A percentile compares a stretch with the other conserved stretches of the same genome.
Evolutionary conservation across 1,140 invertebrate species (phyloP).

Genomic region (Lepidotrigona ventralis): DNA sequence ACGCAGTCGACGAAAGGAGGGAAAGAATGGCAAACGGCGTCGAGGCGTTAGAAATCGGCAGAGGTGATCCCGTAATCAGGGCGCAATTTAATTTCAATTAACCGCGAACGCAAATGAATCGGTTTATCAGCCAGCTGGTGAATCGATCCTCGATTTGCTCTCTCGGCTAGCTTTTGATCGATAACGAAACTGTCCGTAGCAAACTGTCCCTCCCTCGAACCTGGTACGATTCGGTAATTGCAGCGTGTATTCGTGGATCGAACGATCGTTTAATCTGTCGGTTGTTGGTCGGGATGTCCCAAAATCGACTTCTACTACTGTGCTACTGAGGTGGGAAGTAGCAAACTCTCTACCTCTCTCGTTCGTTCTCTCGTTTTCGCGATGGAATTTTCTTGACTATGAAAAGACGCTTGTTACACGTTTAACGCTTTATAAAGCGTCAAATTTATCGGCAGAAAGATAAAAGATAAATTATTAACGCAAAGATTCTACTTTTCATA

Average conservation of each 20-base stretch:
- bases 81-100: conserved; percentile 65
- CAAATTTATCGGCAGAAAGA: not conserved
- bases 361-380: not conserved
- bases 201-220: not conserved
- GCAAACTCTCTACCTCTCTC: too few relatives aligned
- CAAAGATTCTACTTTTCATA: not conserved
- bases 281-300: not conserved
- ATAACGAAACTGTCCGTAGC: conserved; percentile 8
- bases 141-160: conserved; percentile 36
- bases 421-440: not conserved
- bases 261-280: conserved; percentile 45
- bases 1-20: not conserved
- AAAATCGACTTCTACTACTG: not conserved
- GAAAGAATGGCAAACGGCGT: not conserved
- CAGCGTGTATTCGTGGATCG: not conserved
- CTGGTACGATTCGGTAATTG: conserved; percentile 53
- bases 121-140: conserved; percentile 34
- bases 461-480: not conserved
- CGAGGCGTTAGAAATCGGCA: not conserved
- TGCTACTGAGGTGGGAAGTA: not conserved
- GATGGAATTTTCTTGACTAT: not conserved
- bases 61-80: conserved; percentile 37
- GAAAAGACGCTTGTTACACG: not conserved
- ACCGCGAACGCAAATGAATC: conserved; percentile 46
- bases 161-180: not conserved